A percentile compares a stretch with the other conserved stretches of the same genome.
phyloP scores from a whole-genome alignment of 2,888 invertebrate genomes.

The Scaptomyza caliginosa region DNA sequence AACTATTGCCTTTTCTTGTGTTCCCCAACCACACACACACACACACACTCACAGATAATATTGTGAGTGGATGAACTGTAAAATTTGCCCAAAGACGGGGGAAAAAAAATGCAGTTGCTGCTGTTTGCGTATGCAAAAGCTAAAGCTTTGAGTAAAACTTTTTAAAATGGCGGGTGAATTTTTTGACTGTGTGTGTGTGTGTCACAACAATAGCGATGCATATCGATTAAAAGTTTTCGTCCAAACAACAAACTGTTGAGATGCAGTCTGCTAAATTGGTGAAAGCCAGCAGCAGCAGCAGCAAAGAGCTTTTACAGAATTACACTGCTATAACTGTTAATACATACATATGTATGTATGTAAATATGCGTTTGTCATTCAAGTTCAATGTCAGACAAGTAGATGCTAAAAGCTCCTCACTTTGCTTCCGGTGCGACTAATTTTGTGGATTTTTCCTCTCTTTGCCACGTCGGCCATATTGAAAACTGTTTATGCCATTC shows the following conservation, averaged over 20 bases:
- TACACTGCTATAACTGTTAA: constrained; percentile 12
- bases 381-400: constrained; percentile 78
- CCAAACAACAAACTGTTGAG: constrained; percentile 70
- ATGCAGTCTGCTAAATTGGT: constrained; percentile 52
- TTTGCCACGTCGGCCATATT: constrained; percentile 48
- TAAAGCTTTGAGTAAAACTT: constrained; percentile 66
- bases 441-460: constrained; percentile 20
- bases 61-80: constrained; percentile 19
- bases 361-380: constrained; percentile 42
- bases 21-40: constrained; percentile 27
- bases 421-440: constrained; percentile 14
- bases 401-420: constrained; percentile 51
- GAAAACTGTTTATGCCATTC: constrained; percentile 23
- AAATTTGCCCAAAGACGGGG: constrained; percentile 29
- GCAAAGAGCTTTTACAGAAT: constrained; percentile 31
- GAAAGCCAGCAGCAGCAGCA: constrained; percentile 53
- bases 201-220: constrained; percentile 28
- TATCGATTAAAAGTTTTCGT: constrained; percentile 52
- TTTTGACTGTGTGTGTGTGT: constrained; percentile 17
- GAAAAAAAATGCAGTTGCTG: constrained; percentile 31
- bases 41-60: background rate
- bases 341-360: background rate
- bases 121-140: constrained; percentile 35
- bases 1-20: constrained; percentile 35
- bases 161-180: constrained; percentile 69